These are phyloP conservation scores for Troides helena DNA, from an alignment of 2,888 invertebrate genomes.

Conservation along the genomic window DNA sequence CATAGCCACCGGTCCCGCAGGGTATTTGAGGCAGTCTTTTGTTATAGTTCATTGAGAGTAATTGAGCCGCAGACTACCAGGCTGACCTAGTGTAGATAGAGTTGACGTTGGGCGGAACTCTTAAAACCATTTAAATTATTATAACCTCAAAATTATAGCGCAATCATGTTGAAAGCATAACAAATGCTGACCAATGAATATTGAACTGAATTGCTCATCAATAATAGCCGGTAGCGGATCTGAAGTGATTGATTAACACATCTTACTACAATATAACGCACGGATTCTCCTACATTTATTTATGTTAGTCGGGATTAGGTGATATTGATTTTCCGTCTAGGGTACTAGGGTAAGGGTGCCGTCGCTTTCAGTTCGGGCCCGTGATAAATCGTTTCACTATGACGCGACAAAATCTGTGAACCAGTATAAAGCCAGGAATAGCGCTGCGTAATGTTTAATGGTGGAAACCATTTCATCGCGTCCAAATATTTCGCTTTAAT, in stretches of 20 bases:
- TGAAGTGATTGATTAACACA: constrained; percentile 28
- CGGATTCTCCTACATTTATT: constrained; percentile 38
- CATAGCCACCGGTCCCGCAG: too few relatives aligned
- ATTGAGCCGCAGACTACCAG: too few relatives aligned
- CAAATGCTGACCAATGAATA: constrained; percentile 7
- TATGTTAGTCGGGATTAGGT: constrained; percentile 33
- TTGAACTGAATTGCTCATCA: constrained; percentile 27
- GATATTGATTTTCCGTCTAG: constrained; percentile 65
- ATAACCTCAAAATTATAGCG: neutral
- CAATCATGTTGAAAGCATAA: neutral
- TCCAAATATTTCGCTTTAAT: constrained; percentile 21
- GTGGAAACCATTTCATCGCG: constrained; percentile 14
- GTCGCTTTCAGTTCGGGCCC: constrained; percentile 38
- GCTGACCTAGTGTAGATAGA: too few relatives aligned
- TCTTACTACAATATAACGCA: constrained; percentile 35
- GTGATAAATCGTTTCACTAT: constrained; percentile 62
- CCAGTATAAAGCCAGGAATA: constrained; percentile 28
- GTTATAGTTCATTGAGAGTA: too few relatives aligned
- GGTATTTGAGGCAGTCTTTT: too few relatives aligned
- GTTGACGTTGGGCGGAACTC: too few relatives aligned
- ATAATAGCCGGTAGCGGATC: constrained; percentile 32
- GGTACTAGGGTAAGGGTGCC: constrained; percentile 52
- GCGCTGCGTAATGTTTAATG: constrained; percentile 27
- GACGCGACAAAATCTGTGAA: constrained; percentile 57
- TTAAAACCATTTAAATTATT: neutral